Base-by-base conservation (phyloP, 1,140 invertebrate genomes). In the Tetraneura akinire region DNA sequence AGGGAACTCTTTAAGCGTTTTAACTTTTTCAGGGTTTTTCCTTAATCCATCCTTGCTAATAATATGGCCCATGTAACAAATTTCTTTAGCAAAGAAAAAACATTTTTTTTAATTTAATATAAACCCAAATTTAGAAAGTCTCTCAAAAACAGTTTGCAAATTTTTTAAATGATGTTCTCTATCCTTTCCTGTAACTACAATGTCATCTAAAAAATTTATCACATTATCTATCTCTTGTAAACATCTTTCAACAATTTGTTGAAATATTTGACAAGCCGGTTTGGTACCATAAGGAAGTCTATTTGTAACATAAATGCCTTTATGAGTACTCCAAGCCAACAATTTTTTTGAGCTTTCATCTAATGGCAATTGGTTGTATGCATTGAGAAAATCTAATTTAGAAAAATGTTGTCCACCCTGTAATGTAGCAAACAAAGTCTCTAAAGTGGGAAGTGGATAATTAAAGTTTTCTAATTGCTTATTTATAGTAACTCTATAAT, bases 261-360 rank as follows among this genome's bases (percentile, higher is more conserved):
- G 49, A n/a, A 53, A 53, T 8, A n/a, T 53, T n/a, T 2, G 2
- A 53, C 49, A 53, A 11, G 87, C 87, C 21, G 84, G 84, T 74
- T 85, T 84, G 4, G 89, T 84, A 14, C 86, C 88, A 87, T n/a
- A 89, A 6, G 84, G 84, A 11, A 88, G 55, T 71, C 85, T 70
- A 74, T 85, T 85, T 81, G 85, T 84, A n/a, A 53, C n/a, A 53
- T 18, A 53, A 53, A 60, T 60, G 29, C 3, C 10, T 60, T 21
- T 23, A 55, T n/a, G n/a, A n/a, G n/a, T n/a, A n/a, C n/a, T n/a
- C n/a, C n/a, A n/a, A n/a, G n/a, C n/a, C n/a, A n/a, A n/a, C n/a
- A n/a, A n/a, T n/a, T n/a, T n/a, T n/a, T n/a, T n/a, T n/a, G n/a
- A n/a, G n/a, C n/a, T n/a, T n/a, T n/a, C n/a, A n/a, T n/a, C n/a